Percentiles rank a stretch among this genome's conserved stretches.
These are phyloP conservation scores for Brachionus calyciflorus DNA, from an alignment of 1,140 invertebrate species.

Conservation along the genomic window DNA sequence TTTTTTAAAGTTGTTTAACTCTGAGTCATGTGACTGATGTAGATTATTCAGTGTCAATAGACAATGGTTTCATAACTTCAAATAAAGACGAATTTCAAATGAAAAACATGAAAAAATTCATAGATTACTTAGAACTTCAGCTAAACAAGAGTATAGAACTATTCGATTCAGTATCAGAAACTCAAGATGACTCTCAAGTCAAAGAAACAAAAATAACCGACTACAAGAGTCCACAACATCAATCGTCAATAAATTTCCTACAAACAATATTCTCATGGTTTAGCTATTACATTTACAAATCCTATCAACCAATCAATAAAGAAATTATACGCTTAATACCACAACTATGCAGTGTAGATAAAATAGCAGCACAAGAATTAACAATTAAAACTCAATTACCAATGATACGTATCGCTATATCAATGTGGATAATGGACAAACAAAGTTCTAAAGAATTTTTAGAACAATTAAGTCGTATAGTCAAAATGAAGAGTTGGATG, in stretches of 20 bases:
- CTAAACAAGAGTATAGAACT: constrained; percentile 15
- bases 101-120: constrained; percentile 32
- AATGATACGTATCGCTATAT: constrained; percentile 27
- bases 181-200: not conserved
- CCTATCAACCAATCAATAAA: constrained; percentile 28
- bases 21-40: constrained; percentile 15
- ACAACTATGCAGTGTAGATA: constrained; percentile 23
- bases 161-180: not conserved
- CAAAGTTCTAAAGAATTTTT: not conserved
- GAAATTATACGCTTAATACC: constrained; percentile 33
- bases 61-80: not conserved
- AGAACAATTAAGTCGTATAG: not conserved
- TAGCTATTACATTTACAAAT: constrained; percentile 30
- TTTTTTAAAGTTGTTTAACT: not conserved
- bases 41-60: not conserved
- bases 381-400: constrained; percentile 32
- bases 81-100: not conserved
- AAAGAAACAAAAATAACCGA: not conserved
- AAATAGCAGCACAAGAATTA: constrained; percentile 37
- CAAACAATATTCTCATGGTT: constrained; percentile 37
- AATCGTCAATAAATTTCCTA: not conserved
- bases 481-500: constrained; percentile 45
- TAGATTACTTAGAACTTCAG: not conserved
- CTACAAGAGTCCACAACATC: constrained; percentile 9
- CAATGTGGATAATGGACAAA: constrained; percentile 38